Base-by-base conservation (phyloP, 2,888 invertebrate genomes). In the Meiosimyza platycephala region DNA sequence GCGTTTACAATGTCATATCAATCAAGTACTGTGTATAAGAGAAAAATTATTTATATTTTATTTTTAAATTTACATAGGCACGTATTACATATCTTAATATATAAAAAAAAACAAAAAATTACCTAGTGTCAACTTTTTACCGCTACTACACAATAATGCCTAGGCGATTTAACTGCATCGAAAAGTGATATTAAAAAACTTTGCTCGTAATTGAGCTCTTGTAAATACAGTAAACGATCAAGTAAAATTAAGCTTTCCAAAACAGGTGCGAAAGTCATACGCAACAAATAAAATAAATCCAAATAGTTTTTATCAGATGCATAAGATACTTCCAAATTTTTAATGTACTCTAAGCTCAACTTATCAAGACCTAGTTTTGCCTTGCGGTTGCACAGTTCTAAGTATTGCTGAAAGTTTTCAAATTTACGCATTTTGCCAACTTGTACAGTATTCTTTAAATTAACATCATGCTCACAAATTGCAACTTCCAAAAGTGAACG, bases 91-190 rank as follows among this genome's bases (percentile, higher is more conserved):
- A n/a, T n/a, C n/a, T n/a, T n/a, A n/a, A n/a, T n/a, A n/a, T n/a
- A n/a, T n/a, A n/a, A n/a, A n/a, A n/a, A n/a, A n/a, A n/a, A n/a
- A n/a, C n/a, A n/a, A n/a, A n/a, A n/a, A n/a, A n/a, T 40, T 9
- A 64, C 9, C 18, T 22, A 40, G 2, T 51, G 16, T 67, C 55
- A 64, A 12, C 54, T 54, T 72, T 84, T 84, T 9, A 82, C 68
- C 28, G 84, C 79, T 52, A 85, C 78, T 62, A 85, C 82, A 55
- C 83, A 85, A 78, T 78, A 86, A 74, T 83, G 84, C 48, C 96
- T 89, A 4, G 97, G 97, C 1, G 96, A 97, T 73, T 93, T 87
- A 1, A 93, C 89, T 7, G 95, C 93, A 88, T 97, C 93, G 87
- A 97, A 97, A 75, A 97, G 87, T 80, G 92, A 91, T 33, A 95